These are phyloP conservation scores for Amblyornis subalaris DNA, from an alignment of 2,113 vertebrate species.

Conservation along the genomic window DNA sequence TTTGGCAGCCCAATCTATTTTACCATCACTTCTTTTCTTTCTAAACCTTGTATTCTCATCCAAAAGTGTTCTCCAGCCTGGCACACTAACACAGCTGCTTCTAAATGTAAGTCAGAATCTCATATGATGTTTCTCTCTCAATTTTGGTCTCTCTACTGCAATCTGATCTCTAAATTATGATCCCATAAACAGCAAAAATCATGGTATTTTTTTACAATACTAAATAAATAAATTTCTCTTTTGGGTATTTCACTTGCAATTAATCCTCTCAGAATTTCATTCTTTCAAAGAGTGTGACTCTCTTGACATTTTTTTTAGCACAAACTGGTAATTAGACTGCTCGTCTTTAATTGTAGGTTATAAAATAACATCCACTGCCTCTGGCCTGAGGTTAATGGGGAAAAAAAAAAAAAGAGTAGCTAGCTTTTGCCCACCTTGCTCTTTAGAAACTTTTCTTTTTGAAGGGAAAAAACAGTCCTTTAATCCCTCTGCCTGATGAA, in stretches of 20 bases:
- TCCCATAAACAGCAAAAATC: background rate
- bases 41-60: background rate
- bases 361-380: constrained; percentile 7
- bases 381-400: background rate
- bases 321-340: background rate
- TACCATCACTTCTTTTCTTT: background rate
- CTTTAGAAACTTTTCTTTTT: background rate
- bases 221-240: background rate
- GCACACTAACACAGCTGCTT: background rate
- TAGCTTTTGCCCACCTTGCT: background rate
- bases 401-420: background rate
- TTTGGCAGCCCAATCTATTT: background rate
- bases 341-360: constrained; percentile 12
- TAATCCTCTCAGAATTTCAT: background rate
- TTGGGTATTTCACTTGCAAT: background rate
- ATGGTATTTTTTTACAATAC: background rate
- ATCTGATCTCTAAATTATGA: background rate
- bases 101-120: background rate
- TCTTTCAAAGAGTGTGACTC: background rate
- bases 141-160: background rate
- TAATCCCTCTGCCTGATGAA: background rate
- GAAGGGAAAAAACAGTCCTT: background rate
- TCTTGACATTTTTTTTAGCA: background rate
- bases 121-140: background rate
- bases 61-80: background rate